These are phyloP conservation scores for Eristalinus aeneus DNA, from an alignment of 2,888 invertebrate species.

Conservation along the genomic window DNA sequence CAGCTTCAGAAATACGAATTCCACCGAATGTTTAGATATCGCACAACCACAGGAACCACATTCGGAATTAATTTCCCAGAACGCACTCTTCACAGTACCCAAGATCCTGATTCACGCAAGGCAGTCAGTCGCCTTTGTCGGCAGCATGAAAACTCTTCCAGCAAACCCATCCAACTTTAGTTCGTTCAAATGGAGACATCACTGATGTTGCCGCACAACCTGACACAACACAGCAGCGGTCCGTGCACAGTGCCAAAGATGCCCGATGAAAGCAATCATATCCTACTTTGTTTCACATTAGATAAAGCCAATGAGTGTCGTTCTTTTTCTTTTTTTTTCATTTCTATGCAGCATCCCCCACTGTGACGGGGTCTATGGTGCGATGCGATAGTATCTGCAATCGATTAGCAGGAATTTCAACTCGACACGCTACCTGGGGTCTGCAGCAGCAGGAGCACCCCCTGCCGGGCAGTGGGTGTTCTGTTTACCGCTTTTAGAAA, in stretches of 20 bases:
- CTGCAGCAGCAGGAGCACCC: slow-evolving; percentile 54
- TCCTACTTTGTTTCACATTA: slow-evolving; percentile 63
- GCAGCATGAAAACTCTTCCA: background rate
- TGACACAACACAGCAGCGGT: background rate
- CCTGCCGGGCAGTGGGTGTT: slow-evolving; percentile 67
- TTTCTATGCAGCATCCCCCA: slow-evolving; percentile 41
- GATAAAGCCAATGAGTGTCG: slow-evolving; percentile 59
- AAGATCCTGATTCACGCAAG: slow-evolving; percentile 50
- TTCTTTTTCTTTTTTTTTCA: slow-evolving; percentile 26
- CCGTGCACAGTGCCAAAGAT: background rate
- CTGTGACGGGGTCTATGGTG: slow-evolving; percentile 35
- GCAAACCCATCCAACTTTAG: background rate
- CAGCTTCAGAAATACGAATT: slow-evolving; percentile 1
- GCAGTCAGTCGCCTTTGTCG: slow-evolving; percentile 50
- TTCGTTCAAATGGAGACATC: slow-evolving; percentile 60
- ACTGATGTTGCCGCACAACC: slow-evolving; percentile 43
- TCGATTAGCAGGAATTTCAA: slow-evolving; percentile 62
- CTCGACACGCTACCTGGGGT: slow-evolving; percentile 42
- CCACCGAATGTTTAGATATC: slow-evolving; percentile 37
- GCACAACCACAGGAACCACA: slow-evolving; percentile 64
- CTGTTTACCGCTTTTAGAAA: slow-evolving; percentile 70
- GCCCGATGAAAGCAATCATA: slow-evolving; percentile 49
- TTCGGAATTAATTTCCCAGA: slow-evolving; percentile 53
- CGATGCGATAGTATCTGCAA: slow-evolving; percentile 52
- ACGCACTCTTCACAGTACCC: slow-evolving; percentile 25